Percentiles rank a stretch among this genome's conserved stretches.
Conservation (phyloP, 2,797 vertebrate genomes). For the Falco columbarius region DNA sequence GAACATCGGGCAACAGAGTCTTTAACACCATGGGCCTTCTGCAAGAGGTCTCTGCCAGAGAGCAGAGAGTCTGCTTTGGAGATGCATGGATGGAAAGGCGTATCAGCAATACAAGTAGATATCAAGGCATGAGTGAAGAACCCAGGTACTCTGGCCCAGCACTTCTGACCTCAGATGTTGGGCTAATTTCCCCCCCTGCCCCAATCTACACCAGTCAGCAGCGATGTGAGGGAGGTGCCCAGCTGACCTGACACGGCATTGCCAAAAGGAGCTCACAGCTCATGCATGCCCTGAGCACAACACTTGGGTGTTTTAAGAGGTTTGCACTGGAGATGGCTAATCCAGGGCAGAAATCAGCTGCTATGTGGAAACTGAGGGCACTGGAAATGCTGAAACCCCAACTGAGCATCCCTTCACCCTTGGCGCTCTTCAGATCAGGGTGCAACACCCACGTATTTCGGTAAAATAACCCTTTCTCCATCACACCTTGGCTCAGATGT, state of each 20-base stretch:
- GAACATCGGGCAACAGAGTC: neutral
- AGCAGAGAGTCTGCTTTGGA: neutral
- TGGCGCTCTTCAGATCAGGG: neutral
- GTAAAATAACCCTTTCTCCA: neutral
- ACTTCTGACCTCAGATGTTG: neutral
- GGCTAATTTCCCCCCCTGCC: neutral
- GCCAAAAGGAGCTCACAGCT: neutral
- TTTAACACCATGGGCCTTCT: neutral
- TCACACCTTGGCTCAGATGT: neutral
- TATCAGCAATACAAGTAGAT: neutral
- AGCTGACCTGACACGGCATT: neutral
- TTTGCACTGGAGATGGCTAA: neutral
- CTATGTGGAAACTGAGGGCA: neutral
- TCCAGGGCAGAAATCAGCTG: neutral
- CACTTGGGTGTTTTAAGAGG: neutral
- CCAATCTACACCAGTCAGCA: neutral
- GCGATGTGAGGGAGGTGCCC: neutral
- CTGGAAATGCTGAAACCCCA: neutral
- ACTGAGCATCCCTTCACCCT: neutral
- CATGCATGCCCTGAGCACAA: accelerated
- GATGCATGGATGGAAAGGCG: neutral
- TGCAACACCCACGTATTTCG: neutral
- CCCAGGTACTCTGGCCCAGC: neutral
- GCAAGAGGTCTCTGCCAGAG: too few relatives aligned
- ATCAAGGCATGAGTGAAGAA: neutral